Evolutionary conservation across 2,797 vertebrate species (phyloP).

Genomic region (Pipistrellus kuhlii): DNA sequence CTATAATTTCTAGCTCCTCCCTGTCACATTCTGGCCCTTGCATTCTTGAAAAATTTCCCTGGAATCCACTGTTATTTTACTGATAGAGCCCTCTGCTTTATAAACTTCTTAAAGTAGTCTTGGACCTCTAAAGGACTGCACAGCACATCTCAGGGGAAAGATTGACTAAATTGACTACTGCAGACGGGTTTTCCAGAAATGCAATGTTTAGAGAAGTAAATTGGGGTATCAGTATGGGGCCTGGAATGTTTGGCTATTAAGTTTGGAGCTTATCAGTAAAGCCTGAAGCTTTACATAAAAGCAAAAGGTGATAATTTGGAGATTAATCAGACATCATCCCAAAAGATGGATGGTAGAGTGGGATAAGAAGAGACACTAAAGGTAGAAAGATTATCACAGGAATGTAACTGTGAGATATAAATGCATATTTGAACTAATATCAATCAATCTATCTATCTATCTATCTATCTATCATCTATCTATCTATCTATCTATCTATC

Average conservation of each 20-base stretch:
- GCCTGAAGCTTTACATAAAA: background rate
- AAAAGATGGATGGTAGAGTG: background rate
- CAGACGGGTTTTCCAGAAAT: background rate
- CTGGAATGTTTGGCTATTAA: background rate
- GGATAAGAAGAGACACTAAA: background rate
- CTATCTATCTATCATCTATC: no score
- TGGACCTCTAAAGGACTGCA: background rate
- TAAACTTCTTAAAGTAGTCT: background rate
- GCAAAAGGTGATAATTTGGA: background rate
- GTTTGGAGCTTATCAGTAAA: background rate
- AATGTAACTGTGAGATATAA: background rate
- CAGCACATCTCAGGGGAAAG: background rate
- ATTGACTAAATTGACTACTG: background rate
- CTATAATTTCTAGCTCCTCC: background rate
- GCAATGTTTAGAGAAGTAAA: slow-evolving; percentile 22
- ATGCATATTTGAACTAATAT: background rate
- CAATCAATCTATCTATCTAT: no score
- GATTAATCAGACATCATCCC: background rate
- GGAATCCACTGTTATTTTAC: background rate
- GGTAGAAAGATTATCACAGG: background rate
- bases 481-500: no score
- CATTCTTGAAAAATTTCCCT: background rate
- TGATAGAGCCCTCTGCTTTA: background rate
- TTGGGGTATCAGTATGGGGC: background rate
- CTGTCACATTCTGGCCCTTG: background rate